These are phyloP conservation scores for Tillus elongatus DNA, from an alignment of 2,888 invertebrate species.

Conservation along the genomic window DNA sequence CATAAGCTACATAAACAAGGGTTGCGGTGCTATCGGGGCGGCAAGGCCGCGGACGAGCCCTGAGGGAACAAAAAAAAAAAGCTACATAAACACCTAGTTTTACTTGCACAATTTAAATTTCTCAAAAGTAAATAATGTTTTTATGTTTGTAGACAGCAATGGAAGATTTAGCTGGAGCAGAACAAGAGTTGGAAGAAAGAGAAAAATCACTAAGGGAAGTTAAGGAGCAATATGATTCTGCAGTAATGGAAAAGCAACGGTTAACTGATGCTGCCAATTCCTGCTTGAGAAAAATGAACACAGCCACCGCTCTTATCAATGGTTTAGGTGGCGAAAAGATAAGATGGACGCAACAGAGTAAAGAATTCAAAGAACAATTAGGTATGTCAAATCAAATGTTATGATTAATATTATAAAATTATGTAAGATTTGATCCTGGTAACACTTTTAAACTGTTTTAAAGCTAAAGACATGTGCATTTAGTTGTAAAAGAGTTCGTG, in stretches of 20 bases:
- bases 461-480: too few relatives aligned
- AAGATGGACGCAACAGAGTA: conserved; percentile 92
- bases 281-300: conserved; percentile 91
- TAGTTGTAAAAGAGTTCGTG: too few relatives aligned
- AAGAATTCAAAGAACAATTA: conserved; percentile 83
- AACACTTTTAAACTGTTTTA: too few relatives aligned
- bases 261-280: conserved; percentile 87
- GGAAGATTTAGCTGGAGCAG: conserved; percentile 80
- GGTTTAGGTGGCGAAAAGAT: conserved; percentile 84
- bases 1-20: too few relatives aligned
- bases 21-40: too few relatives aligned
- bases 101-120: too few relatives aligned
- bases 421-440: too few relatives aligned
- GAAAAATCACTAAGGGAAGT: conserved; percentile 84
- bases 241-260: conserved; percentile 85
- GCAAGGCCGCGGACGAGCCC: too few relatives aligned
- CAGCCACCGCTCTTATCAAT: conserved; percentile 90
- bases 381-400: conserved; percentile 32
- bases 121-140: too few relatives aligned
- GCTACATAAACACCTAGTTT: too few relatives aligned
- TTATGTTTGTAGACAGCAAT: conserved; percentile 58
- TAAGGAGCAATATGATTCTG: conserved; percentile 86
- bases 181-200: conserved; percentile 80
- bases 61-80: too few relatives aligned
- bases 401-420: too few relatives aligned